Evolutionary conservation across 2,113 vertebrate species (phyloP), one percentile per base, ranked within the genome.

Genomic region (Hiodon alosoides): DNA sequence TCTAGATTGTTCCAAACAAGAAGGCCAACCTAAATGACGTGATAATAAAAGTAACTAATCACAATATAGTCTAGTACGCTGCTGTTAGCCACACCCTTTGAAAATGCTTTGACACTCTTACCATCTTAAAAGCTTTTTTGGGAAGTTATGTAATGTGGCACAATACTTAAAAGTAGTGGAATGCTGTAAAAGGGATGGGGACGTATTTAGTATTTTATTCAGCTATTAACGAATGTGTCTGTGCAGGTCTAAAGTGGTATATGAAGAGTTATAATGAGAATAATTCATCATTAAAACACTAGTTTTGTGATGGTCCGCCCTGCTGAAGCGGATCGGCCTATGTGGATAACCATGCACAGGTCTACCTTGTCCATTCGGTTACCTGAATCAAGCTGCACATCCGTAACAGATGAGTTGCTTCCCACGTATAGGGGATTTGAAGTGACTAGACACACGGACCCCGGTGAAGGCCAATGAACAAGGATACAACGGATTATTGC

Each of bases 61-160:
- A 31, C 31, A 31, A 31, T 31, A 31, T 31, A 31, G 31, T 31
- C 31, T 31, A 31, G 31, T 0, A 31, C 31, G 31, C 31, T 31
- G 31, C 31, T 31, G 31, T 31, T 31, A 31, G 31, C 31, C 31
- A 31, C 31, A 31, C 31, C 31, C 31, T 31, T 31, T 31, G 31
- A 31, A 31, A 31, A 31, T 31, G 31, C 31, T 31, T 31, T 31
- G 31, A 31, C 31, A 31, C 67, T 60, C 47, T 71, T 58, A 8
- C 5, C 10, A 71, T 46, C 48, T 77, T 54, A 71, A 81, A 81
- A 59, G 59, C 57, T 48, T 59, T 65, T 73, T 54, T 77, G 73
- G 59, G 54, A 14, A 67, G 75, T 84, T 81, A 80, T 72, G 77
- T 75, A 84, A 83, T 69, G 17, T 51, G 77, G 75, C 73, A 79